Conservation (phyloP, 2,797 vertebrate genomes). For the Cyclopterus lumpus region DNA sequence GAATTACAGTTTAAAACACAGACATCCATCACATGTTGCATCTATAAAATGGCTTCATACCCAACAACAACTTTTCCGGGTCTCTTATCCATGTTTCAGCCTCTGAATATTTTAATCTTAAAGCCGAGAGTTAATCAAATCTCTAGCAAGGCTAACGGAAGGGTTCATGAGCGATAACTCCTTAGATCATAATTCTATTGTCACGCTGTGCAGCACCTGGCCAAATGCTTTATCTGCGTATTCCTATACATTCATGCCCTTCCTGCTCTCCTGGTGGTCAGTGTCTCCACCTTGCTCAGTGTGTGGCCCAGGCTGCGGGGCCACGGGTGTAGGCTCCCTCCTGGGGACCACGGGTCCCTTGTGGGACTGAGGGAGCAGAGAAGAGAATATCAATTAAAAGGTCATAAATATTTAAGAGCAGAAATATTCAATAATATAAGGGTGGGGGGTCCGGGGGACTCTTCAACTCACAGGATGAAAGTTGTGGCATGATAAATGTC, state of each 20-base stretch:
- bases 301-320: slow-evolving; percentile 74
- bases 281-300: slow-evolving; percentile 73
- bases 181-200: slow-evolving; percentile 21
- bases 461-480: slow-evolving; percentile 79
- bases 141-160: slow-evolving; percentile 20
- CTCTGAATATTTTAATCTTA: slow-evolving; percentile 28
- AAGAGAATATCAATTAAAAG: slow-evolving; percentile 88
- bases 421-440: slow-evolving; percentile 86
- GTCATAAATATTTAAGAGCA: slow-evolving; percentile 88
- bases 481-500: slow-evolving; percentile 84
- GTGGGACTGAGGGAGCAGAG: slow-evolving; percentile 79
- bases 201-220: slow-evolving; percentile 17
- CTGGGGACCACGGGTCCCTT: slow-evolving; percentile 76
- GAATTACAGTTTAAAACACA: slow-evolving; percentile 39
- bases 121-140: slow-evolving; percentile 31
- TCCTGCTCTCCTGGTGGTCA: slow-evolving; percentile 69
- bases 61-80: slow-evolving; percentile 41
- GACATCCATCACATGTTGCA: slow-evolving; percentile 42
- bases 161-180: slow-evolving; percentile 48
- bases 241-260: slow-evolving; percentile 33
- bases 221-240: slow-evolving; percentile 6
- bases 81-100: slow-evolving; percentile 9
- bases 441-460: slow-evolving; percentile 75
- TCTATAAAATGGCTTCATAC: slow-evolving; percentile 34
- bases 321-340: slow-evolving; percentile 65